Base-by-base conservation (phyloP, 2,113 vertebrate genomes). In the Tringa solitaria region DNA sequence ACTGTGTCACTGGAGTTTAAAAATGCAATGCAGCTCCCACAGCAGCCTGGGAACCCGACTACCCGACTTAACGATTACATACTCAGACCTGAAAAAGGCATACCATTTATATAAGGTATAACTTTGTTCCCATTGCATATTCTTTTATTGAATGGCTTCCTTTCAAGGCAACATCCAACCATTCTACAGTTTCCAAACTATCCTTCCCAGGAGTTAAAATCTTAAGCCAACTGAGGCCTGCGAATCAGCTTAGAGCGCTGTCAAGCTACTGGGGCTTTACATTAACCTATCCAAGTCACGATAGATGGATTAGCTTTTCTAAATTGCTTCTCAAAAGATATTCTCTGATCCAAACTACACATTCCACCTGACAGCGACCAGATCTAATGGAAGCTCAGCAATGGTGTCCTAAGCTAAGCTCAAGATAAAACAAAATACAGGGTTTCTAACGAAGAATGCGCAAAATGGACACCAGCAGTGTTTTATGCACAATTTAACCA, bases 1-100 rank as follows among this genome's bases (percentile, higher is more conserved):
- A 27, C 76, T 60, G 33, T 21, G 65, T n/a, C 20, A 22, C 73
- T 33, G 41, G 30, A 92, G n/a, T 89, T 54, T 56, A 74, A 65
- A 86, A 96, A 32, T 5, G 14, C 33, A 64, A 14, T 4, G 6
- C 32, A 65, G 79, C 22, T 88, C 3, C 2, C 6, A n/a, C 30
- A 65, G 77, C 54, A 91, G 73, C 60, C 45, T 48, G 23, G n/a
- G 41, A 91, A 73, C 45, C 23, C 16, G 7, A 22, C 12, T 73
- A 27, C 24, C 54, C 59, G 32, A 59, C 0, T 35, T 35, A 59
- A 59, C 0, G 1, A 50, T 37, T 30, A 35, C 23, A 27, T 5
- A 87, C 41, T 45, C 56, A 26, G 65, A 56, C 48, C 19, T 65
- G 57, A 28, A 68, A 82, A 69, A 67, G n/a, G 37, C 8, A 7